These are phyloP conservation scores for Brevimyrus niger DNA, from an alignment of 2,113 vertebrate species.

Conservation along the genomic window DNA sequence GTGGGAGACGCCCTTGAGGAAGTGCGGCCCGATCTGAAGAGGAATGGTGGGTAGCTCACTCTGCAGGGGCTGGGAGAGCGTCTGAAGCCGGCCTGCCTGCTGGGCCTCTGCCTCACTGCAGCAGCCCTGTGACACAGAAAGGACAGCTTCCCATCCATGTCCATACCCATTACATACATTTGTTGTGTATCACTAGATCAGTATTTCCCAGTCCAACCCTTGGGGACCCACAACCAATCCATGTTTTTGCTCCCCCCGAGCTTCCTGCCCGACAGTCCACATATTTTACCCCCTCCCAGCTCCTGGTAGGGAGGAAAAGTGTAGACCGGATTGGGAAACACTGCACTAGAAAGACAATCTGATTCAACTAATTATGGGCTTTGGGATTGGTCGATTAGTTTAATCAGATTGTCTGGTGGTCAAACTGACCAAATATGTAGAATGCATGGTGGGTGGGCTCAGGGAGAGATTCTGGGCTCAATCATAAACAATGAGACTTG, in stretches of 20 bases:
- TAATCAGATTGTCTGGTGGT: background rate
- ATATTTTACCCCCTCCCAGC: no score
- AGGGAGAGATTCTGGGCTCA: background rate
- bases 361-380: background rate
- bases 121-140: slow-evolving; percentile 66
- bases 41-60: slow-evolving; percentile 94
- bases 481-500: background rate
- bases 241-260: background rate
- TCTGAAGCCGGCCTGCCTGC: slow-evolving; percentile 90
- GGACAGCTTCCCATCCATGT: background rate
- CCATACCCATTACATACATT: background rate
- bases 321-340: background rate
- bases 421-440: background rate
- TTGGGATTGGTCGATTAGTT: background rate
- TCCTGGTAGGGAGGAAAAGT: background rate
- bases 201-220: background rate
- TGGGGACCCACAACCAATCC: background rate
- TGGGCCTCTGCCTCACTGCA: slow-evolving; percentile 94
- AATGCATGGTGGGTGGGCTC: background rate
- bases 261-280: background rate
- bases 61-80: slow-evolving; percentile 88
- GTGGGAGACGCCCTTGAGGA: slow-evolving; percentile 93
- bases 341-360: background rate
- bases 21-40: slow-evolving; percentile 89
- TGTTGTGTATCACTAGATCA: background rate